Evolutionary conservation across 2,797 vertebrate species (phyloP).

Genomic region (Acrocephalus scirpaceus): DNA sequence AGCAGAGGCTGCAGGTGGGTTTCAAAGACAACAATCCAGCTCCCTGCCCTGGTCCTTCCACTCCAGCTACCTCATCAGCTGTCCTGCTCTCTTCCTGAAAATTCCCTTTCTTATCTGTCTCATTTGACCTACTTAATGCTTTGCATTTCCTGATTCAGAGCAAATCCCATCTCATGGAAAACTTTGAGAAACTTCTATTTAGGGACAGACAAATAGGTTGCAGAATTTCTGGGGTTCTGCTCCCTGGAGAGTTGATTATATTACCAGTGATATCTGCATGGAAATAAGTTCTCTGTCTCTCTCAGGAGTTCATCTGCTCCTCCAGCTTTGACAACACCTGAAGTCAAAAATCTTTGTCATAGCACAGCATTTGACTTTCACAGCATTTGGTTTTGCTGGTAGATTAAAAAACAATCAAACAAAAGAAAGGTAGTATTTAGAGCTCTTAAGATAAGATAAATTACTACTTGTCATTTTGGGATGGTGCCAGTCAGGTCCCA

Average conservation of each 20-base stretch:
- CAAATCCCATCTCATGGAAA: constrained; percentile 2
- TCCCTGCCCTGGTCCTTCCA: neutral
- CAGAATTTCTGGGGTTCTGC: constrained; percentile 39
- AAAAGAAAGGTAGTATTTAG: neutral
- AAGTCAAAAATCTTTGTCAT: constrained; percentile 19
- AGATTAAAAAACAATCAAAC: neutral
- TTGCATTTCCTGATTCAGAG: constrained; percentile 29
- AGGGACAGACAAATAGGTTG: constrained; percentile 40
- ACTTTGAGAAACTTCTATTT: constrained; percentile 51
- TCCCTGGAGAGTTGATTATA: constrained; percentile 22
- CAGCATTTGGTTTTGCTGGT: neutral
- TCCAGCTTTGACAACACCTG: constrained; percentile 35
- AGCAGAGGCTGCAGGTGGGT: neutral
- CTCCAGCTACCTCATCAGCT: neutral
- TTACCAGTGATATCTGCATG: constrained; percentile 19
- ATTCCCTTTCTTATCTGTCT: neutral
- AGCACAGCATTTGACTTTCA: constrained; percentile 15
- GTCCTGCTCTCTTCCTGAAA: neutral
- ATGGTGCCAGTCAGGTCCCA: neutral
- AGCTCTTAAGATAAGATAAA: neutral
- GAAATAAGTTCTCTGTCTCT: constrained; percentile 16
- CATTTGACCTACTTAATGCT: constrained; percentile 44
- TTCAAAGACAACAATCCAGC: neutral
- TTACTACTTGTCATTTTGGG: neutral
- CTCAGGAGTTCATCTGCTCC: constrained; percentile 22